phyloP scores from a whole-genome alignment of 2,888 invertebrate genomes.

The Diplolepis rosae region DNA sequence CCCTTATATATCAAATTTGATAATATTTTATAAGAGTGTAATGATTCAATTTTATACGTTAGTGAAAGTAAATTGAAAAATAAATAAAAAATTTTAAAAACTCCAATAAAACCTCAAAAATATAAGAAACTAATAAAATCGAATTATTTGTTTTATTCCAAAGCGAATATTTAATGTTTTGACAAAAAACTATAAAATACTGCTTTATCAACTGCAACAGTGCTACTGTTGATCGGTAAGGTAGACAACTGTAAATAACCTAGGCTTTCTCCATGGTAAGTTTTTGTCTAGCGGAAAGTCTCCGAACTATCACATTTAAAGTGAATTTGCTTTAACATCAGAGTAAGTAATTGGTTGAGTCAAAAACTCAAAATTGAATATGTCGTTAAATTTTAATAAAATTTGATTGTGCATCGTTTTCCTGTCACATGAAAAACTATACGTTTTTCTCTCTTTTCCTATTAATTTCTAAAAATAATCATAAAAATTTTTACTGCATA shows the following conservation, averaged over 20 bases:
- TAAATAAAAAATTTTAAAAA: too few relatives aligned
- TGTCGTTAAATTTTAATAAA: too few relatives aligned
- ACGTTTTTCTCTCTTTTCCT: not conserved
- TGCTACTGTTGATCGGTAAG: conserved; percentile 11
- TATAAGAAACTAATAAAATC: too few relatives aligned
- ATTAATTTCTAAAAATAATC: not conserved
- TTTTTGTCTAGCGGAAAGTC: conserved; percentile 1
- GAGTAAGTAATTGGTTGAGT: not conserved
- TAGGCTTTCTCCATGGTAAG: not conserved
- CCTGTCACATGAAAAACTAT: too few relatives aligned
- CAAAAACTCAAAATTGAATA: not conserved
- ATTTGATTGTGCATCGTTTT: too few relatives aligned
- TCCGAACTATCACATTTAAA: not conserved
- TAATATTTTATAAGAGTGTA: too few relatives aligned
- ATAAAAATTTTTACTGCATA: too few relatives aligned
- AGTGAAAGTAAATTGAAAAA: too few relatives aligned
- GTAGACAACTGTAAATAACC: conserved; percentile 16
- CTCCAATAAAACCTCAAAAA: too few relatives aligned
- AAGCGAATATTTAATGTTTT: not conserved
- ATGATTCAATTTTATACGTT: too few relatives aligned
- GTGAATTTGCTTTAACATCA: not conserved
- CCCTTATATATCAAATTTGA: too few relatives aligned
- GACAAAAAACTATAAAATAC: not conserved
- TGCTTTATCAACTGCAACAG: conserved; percentile 4
- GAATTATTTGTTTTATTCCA: not conserved